These are phyloP conservation scores for Cydia pomonella DNA, from an alignment of 1,140 invertebrate genomes.

Conservation along the genomic window DNA sequence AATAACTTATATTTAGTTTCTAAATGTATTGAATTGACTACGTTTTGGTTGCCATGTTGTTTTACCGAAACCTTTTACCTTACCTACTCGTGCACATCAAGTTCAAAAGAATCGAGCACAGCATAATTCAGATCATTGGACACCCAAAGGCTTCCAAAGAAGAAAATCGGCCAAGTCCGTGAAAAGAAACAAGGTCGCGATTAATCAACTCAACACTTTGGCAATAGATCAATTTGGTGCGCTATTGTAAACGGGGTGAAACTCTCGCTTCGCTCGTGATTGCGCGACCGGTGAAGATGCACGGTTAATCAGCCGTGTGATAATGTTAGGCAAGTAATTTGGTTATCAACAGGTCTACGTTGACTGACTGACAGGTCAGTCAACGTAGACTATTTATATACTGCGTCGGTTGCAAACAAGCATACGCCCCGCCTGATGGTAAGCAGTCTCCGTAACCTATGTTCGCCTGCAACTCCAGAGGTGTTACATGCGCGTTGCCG, in stretches of 20 bases:
- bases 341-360: too few relatives aligned
- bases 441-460: too few relatives aligned
- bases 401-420: too few relatives aligned
- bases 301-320: neutral
- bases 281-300: neutral
- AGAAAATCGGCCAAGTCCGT: neutral
- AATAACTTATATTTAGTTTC: too few relatives aligned
- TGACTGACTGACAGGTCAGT: too few relatives aligned
- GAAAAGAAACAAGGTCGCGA: conserved; percentile 1
- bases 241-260: conserved; percentile 15
- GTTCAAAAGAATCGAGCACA: neutral
- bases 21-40: too few relatives aligned
- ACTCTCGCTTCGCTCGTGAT: conserved; percentile 8
- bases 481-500: too few relatives aligned
- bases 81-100: neutral
- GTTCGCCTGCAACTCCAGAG: too few relatives aligned
- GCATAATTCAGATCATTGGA: neutral
- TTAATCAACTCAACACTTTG: neutral
- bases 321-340: neutral
- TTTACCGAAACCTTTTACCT: neutral
- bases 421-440: too few relatives aligned
- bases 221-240: conserved; percentile 7
- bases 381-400: too few relatives aligned
- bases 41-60: neutral
- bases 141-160: neutral